These are phyloP conservation scores for Pentalonia nigronervosa DNA, from an alignment of 1,140 invertebrate genomes.

Conservation along the genomic window DNA sequence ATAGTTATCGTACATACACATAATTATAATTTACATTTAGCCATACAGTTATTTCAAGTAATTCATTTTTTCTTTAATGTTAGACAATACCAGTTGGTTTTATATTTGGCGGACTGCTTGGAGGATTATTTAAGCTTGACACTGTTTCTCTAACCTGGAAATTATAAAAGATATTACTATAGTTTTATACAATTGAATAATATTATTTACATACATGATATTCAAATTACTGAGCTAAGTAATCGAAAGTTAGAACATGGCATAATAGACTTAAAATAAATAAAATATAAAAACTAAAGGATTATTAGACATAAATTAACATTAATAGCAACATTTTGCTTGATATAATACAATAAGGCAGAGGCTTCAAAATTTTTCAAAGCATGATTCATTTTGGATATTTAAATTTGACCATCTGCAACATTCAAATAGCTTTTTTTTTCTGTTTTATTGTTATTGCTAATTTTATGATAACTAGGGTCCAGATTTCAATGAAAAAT, in stretches of 20 bases:
- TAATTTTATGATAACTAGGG: no score
- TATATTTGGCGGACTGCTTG: slow-evolving; percentile 12
- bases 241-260: background rate
- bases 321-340: no score
- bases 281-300: no score
- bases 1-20: background rate
- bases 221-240: background rate
- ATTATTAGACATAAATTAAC: no score
- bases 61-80: background rate
- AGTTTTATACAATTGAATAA: background rate
- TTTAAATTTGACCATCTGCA: no score
- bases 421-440: no score
- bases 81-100: slow-evolving; percentile 50
- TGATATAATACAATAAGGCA: no score
- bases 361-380: no score
- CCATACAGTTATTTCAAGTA: background rate
- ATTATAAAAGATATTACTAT: background rate
- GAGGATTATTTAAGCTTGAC: slow-evolving; percentile 36
- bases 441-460: no score
- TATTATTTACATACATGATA: background rate
- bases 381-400: no score
- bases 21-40: background rate
- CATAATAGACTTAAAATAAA: background rate
- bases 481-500: no score
- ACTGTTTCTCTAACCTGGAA: slow-evolving; percentile 46